Conservation (phyloP, 2,888 invertebrate species). For the Leptopterna dolabrata region DNA sequence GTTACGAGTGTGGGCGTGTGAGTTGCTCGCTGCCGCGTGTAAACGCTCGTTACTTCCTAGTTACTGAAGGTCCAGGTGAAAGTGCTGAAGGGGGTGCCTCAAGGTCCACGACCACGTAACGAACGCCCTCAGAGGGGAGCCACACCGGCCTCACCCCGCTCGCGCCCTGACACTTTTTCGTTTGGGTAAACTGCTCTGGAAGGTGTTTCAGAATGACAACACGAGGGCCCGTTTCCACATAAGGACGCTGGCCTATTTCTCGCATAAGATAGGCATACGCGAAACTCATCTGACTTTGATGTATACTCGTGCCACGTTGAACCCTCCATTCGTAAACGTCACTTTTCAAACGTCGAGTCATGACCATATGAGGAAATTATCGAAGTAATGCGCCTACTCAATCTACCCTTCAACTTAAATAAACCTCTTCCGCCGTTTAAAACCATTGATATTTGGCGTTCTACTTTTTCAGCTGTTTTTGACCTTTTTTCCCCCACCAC, state of each 20-base stretch:
- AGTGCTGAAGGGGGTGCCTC: constrained; percentile 38
- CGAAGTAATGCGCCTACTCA: no score
- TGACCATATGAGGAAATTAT: no score
- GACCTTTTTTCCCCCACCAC: no score
- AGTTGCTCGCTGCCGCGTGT: constrained; percentile 31
- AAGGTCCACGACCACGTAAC: constrained; percentile 33
- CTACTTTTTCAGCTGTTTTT: no score
- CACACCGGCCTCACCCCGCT: constrained; percentile 16
- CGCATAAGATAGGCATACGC: not conserved
- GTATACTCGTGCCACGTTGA: not conserved
- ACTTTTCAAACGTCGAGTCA: no score
- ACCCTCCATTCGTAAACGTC: no score
- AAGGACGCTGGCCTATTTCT: not conserved
- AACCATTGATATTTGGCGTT: no score
- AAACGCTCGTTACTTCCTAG: constrained; percentile 41
- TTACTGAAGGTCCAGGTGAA: constrained; percentile 17
- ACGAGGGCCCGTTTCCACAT: not conserved
- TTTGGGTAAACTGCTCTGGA: not conserved
- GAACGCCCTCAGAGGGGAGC: not conserved
- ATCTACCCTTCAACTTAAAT: no score
- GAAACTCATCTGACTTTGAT: not conserved
- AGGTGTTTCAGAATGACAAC: not conserved
- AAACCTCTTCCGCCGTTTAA: no score
- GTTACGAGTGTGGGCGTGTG: constrained; percentile 12
- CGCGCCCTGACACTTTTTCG: not conserved